Evolutionary conservation across 2,888 invertebrate genomes (phyloP).

Genomic region (Ophion slaviceki): DNA sequence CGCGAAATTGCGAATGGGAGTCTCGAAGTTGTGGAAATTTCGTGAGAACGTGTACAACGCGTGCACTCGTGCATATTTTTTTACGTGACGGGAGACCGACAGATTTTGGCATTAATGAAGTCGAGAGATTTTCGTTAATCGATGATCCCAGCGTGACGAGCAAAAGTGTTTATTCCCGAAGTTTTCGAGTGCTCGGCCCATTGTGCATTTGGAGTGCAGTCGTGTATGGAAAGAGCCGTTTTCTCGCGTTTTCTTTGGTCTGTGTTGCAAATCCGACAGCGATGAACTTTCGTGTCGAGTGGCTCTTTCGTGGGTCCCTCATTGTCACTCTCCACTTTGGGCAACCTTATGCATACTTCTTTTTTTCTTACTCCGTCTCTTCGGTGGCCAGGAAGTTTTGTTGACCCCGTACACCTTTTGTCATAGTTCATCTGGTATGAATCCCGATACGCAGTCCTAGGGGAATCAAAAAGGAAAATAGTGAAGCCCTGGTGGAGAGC

Average conservation of each 20-base stretch:
- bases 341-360: slow-evolving; percentile 8
- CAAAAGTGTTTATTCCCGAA: slow-evolving; percentile 50
- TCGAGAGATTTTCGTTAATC: slow-evolving; percentile 31
- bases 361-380: slow-evolving; percentile 10
- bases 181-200: slow-evolving; percentile 43
- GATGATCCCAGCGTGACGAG: slow-evolving; percentile 55
- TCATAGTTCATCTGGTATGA: not conserved
- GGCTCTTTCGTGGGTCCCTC: slow-evolving; percentile 44
- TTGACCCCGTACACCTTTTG: not conserved
- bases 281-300: slow-evolving; percentile 43
- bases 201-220: not conserved
- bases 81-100: slow-evolving; percentile 8
- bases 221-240: not conserved
- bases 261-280: slow-evolving; percentile 32
- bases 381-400: not conserved
- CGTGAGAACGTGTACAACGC: slow-evolving; percentile 15
- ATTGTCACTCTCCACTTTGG: slow-evolving; percentile 57
- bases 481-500: not conserved
- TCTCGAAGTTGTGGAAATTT: slow-evolving; percentile 1
- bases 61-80: slow-evolving; percentile 24
- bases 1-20: slow-evolving; percentile 36
- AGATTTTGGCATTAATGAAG: slow-evolving; percentile 46
- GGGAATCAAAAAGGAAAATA: not conserved
- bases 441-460: not conserved
- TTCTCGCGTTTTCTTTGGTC: slow-evolving; percentile 9